phyloP scores from a whole-genome alignment of 2,797 vertebrate genomes.

The Argentina silus region DNA sequence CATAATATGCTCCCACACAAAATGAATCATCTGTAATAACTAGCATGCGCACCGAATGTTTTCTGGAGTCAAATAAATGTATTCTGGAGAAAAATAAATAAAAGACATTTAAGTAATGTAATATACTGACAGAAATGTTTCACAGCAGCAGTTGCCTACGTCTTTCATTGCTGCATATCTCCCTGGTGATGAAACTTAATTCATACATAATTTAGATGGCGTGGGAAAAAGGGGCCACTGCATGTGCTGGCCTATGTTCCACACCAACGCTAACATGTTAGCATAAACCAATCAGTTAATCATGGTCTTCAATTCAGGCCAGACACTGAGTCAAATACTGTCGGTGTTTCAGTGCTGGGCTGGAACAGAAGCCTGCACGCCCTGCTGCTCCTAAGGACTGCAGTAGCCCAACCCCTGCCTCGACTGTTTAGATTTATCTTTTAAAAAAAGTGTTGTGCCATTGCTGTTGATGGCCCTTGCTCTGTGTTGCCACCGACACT shows the following conservation, averaged over 20 bases:
- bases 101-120: slow-evolving; percentile 27
- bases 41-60: slow-evolving; percentile 33
- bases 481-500: background rate
- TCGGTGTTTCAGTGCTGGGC: background rate
- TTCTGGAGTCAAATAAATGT: slow-evolving; percentile 5
- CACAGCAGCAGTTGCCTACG: slow-evolving; percentile 7
- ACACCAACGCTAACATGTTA: no score
- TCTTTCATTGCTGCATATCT: slow-evolving; percentile 9
- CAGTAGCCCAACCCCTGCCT: no score
- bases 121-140: slow-evolving; percentile 14
- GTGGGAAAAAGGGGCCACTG: no score
- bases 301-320: no score
- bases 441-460: background rate
- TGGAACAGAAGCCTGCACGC: no score
- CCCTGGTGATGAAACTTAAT: slow-evolving; percentile 15
- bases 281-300: no score
- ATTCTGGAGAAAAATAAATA: slow-evolving; percentile 30
- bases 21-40: slow-evolving; percentile 43
- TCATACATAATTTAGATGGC: slow-evolving; percentile 7
- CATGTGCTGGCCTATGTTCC: no score
- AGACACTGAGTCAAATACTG: no score
- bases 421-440: no score
- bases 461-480: background rate
- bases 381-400: no score
- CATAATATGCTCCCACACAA: slow-evolving; percentile 22